Evolutionary conservation across 2,113 vertebrate genomes (phyloP).

Genomic region (Hippocampus zosterae): DNA sequence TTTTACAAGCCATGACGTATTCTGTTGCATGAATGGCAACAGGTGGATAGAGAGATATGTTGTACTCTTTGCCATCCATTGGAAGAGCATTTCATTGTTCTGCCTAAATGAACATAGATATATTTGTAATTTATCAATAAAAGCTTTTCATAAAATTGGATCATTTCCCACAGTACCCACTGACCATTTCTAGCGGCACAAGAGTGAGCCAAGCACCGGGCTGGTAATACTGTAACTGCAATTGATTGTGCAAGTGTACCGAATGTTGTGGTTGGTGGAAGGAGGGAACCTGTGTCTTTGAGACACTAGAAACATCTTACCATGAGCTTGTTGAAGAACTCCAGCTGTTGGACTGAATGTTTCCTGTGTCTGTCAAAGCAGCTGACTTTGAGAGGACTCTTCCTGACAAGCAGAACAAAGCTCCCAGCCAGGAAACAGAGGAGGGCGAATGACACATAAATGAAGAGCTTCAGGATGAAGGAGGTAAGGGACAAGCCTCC

Average conservation of each 20-base stretch:
- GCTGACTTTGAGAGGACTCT: slow-evolving; percentile 68
- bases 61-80: background rate
- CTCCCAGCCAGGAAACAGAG: slow-evolving; percentile 73
- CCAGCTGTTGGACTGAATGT: slow-evolving; percentile 45
- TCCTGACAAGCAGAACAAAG: slow-evolving; percentile 66
- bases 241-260: background rate
- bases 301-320: slow-evolving; percentile 46
- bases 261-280: background rate
- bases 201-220: background rate
- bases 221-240: background rate
- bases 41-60: background rate
- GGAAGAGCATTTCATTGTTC: too few species aligned
- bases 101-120: background rate
- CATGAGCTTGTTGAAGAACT: slow-evolving; percentile 71
- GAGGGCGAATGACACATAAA: slow-evolving; percentile 74
- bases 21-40: background rate
- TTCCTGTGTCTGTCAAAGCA: slow-evolving; percentile 54
- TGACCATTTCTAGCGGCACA: background rate
- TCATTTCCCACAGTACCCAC: background rate
- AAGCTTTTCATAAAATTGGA: background rate
- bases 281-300: background rate
- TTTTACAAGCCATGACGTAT: background rate
- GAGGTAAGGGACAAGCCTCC: slow-evolving; percentile 71
- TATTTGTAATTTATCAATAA: background rate
- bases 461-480: slow-evolving; percentile 73